phyloP scores from a whole-genome alignment of 2,797 vertebrate genomes.

The Acipenser ruthenus region DNA sequence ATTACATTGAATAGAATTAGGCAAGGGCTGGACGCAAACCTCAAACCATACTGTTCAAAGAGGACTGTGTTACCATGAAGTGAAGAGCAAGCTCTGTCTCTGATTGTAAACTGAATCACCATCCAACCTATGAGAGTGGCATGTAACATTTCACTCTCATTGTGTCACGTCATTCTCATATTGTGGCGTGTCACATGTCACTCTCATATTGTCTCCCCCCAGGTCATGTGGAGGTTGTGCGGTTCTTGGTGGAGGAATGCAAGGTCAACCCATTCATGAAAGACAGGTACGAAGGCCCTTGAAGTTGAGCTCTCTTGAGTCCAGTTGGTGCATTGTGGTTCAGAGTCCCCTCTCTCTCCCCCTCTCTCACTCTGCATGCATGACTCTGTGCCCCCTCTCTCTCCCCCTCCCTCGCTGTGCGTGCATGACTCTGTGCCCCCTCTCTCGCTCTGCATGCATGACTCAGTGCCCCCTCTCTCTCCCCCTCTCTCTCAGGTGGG shows the following conservation, averaged over 20 bases:
- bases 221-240: conserved; percentile 74
- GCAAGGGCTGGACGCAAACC: not conserved
- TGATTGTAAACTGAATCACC: too few relatives aligned
- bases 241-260: conserved; percentile 69
- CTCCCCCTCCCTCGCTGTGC: too few relatives aligned
- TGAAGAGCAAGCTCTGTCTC: too few relatives aligned
- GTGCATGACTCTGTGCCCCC: not conserved
- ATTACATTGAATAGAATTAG: not conserved
- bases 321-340: not conserved
- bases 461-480: conserved; percentile 3
- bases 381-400: not conserved
- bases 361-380: not conserved
- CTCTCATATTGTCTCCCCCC: conserved; percentile 22
- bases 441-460: not conserved
- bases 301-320: not conserved
- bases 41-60: too few relatives aligned
- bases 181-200: too few relatives aligned
- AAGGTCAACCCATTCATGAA: conserved; percentile 72
- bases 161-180: too few relatives aligned
- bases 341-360: not conserved
- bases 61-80: too few relatives aligned
- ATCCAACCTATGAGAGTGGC: too few relatives aligned
- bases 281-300: conserved; percentile 58
- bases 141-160: too few relatives aligned
- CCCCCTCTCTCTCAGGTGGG: conserved; percentile 56